Base-by-base conservation (phyloP, 2,113 vertebrate species). In the Excalfactoria chinensis region DNA sequence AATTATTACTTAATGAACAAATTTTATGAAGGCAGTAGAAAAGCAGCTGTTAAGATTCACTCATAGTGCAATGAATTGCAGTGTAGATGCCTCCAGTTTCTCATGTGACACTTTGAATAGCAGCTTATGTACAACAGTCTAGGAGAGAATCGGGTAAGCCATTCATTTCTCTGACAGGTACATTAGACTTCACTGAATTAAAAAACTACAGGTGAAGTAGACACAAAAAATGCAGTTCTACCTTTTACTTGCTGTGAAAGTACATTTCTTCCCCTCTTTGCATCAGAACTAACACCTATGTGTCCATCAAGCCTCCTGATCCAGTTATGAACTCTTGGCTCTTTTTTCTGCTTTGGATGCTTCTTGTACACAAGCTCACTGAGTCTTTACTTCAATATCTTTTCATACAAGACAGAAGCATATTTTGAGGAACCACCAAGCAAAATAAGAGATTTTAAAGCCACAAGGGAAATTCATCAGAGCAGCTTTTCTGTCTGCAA, bases 311-410 rank as follows among this genome's bases (percentile, higher is more conserved):
- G 60, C 60, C 21, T 80, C 70, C 43, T 5, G 37, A 55, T 44
- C 11, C 56, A 77, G 15, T 26, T 43, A 43, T 48, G 48, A 76
- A n/a, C 7, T 46, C 7, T 20, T 68, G 26, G 53, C 22, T 59
- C n/a, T 46, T 15, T 66, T 84, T 63, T 34, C 22, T 40, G 6
- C 11, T 59, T 6, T 20, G 13, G 3, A 5, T 23, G 13, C 6
- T 60, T n/a, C 21, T 32, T 46, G 11, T 26, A 28, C 43, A 63
- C 25, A 2, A n/a, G 8, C 0, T 0, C 48, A 26, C 28, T 17
- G 77, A 40, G 22, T 25, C 56, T 69, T 28, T 69, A 40, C 49
- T 83, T 58, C 1, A 1, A 43, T 23, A 41, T 10, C 11, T 41
- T 48, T 32, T 81, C 14, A 0, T 11, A 56, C 32, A 44, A 28